phyloP scores from a whole-genome alignment of 2,113 vertebrate species.

The Smithornis capensis region DNA sequence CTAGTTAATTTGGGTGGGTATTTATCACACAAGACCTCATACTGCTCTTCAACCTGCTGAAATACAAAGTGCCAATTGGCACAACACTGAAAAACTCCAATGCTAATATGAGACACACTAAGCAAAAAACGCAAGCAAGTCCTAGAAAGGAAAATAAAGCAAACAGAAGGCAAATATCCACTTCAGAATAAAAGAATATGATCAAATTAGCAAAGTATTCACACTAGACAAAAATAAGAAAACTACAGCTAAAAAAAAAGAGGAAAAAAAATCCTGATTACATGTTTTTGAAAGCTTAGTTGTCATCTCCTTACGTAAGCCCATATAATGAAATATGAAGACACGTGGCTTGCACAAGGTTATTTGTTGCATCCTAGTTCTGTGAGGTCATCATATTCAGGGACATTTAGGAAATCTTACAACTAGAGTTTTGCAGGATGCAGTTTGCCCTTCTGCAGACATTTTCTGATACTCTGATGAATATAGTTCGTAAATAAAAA shows the following conservation, averaged over 20 bases:
- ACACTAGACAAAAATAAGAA: background rate
- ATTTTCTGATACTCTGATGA: background rate
- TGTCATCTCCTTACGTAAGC: background rate
- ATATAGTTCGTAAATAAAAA: background rate
- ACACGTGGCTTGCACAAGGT: background rate
- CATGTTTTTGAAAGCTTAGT: background rate
- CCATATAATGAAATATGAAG: background rate
- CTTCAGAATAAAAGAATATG: slow-evolving; percentile 60
- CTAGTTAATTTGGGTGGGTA: slow-evolving; percentile 30
- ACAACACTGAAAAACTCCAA: slow-evolving; percentile 35
- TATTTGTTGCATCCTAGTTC: background rate
- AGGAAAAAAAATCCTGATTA: background rate
- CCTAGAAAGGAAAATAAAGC: slow-evolving; percentile 18
- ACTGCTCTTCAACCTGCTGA: slow-evolving; percentile 65
- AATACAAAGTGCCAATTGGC: slow-evolving; percentile 59
- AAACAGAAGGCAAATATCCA: slow-evolving; percentile 56
- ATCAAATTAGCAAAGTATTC: background rate
- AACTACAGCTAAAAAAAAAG: background rate
- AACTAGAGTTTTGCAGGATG: background rate
- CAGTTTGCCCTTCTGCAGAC: background rate
- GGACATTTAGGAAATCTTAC: background rate
- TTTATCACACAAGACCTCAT: slow-evolving; percentile 53
- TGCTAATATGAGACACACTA: slow-evolving; percentile 41
- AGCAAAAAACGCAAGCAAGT: slow-evolving; percentile 52
- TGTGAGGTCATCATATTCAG: background rate